These are phyloP conservation scores for Eumeta japonica DNA, from an alignment of 1,140 invertebrate species.

Conservation along the genomic window DNA sequence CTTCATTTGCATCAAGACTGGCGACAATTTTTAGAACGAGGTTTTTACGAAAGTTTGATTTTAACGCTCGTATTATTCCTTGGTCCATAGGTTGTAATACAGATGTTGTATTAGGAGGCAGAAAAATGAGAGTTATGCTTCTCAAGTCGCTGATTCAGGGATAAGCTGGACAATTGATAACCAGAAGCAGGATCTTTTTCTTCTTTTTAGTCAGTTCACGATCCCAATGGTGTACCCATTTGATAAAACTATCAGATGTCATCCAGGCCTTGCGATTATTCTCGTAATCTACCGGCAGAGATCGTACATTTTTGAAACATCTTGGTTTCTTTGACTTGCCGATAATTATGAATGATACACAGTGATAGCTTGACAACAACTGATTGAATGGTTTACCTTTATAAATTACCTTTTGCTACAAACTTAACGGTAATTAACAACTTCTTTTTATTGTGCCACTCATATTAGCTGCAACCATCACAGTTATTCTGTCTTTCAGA, in stretches of 20 bases:
- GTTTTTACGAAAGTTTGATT: conserved; percentile 22
- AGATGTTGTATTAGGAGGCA: conserved; percentile 14
- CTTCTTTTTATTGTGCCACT: conserved; percentile 52
- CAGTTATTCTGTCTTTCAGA: conserved; percentile 19
- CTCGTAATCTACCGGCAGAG: conserved; percentile 16
- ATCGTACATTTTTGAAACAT: conserved; percentile 14
- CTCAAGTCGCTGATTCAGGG: conserved; percentile 10
- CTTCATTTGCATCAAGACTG: conserved; percentile 12
- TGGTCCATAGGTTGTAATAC: too few relatives aligned
- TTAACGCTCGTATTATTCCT: conserved; percentile 20
- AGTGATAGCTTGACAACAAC: too few relatives aligned
- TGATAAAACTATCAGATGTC: conserved; percentile 13
- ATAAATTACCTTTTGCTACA: too few relatives aligned
- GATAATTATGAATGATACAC: too few relatives aligned
- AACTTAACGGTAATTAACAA: conserved; percentile 18
- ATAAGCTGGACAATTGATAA: conserved; percentile 15
- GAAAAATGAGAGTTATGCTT: conserved; percentile 14
- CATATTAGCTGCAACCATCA: conserved; percentile 17
- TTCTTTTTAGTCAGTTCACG: conserved; percentile 10
- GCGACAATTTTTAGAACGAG: conserved; percentile 18
- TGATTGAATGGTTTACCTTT: too few relatives aligned
- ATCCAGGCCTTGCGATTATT: conserved; percentile 16
- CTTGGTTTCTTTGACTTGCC: conserved; percentile 14
- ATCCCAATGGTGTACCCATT: conserved; percentile 14
- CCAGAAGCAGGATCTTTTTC: conserved; percentile 15